A percentile compares a stretch with the other conserved stretches of the same genome.
phyloP scores from a whole-genome alignment of 2,888 invertebrate species.

The Heliconius hortense region DNA sequence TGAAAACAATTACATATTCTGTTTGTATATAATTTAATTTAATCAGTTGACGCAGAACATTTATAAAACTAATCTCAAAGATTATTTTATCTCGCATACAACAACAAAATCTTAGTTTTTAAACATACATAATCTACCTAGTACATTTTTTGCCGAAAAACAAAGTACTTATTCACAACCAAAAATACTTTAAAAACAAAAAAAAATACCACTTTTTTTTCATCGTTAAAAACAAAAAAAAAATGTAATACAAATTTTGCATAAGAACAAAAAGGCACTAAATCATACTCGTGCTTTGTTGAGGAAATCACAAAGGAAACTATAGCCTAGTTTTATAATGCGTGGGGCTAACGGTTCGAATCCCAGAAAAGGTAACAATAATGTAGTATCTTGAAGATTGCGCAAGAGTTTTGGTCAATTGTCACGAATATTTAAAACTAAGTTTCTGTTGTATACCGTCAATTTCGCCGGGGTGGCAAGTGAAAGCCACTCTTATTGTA shows the following conservation, averaged over 20 bases:
- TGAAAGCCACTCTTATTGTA: slow-evolving; percentile 62
- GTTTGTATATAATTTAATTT: slow-evolving; percentile 10
- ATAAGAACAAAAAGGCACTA: slow-evolving; percentile 62
- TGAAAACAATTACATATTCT: neutral
- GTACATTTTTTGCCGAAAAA: neutral
- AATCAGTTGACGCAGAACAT: neutral
- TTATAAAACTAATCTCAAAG: neutral
- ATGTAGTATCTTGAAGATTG: slow-evolving; percentile 56
- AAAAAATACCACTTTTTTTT: slow-evolving; percentile 3
- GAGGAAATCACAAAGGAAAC: slow-evolving; percentile 64
- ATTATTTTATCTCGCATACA: neutral
- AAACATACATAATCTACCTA: neutral
- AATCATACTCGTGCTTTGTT: slow-evolving; percentile 74
- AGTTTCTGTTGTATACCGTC: slow-evolving; percentile 47
- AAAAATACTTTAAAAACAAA: neutral
- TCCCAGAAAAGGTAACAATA: slow-evolving; percentile 67
- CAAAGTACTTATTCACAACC: neutral
- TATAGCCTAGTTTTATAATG: slow-evolving; percentile 66
- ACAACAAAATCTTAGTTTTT: neutral
- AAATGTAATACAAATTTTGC: slow-evolving; percentile 37
- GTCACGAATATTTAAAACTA: slow-evolving; percentile 51
- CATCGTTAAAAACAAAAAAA: slow-evolving; percentile 36
- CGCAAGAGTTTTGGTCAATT: slow-evolving; percentile 61
- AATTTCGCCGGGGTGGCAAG: slow-evolving; percentile 71
- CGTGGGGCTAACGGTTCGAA: slow-evolving; percentile 70